Base-by-base conservation (phyloP, 2,888 invertebrate species). In the Endotricha flammealis region DNA sequence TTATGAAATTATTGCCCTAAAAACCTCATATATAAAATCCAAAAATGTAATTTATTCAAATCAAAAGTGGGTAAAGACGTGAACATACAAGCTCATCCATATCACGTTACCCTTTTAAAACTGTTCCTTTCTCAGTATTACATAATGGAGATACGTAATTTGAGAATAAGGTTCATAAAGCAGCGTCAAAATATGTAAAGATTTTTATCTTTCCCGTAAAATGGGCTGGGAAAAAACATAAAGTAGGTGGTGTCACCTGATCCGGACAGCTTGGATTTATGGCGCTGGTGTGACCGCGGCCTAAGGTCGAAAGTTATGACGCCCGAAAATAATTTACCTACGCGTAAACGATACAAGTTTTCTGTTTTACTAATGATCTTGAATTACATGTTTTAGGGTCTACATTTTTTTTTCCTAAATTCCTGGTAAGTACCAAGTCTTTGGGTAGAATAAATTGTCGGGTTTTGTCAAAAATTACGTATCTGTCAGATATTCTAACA, bases 211-310 rank as follows among this genome's bases (percentile, higher is more conserved):
- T 85, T 85, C 64, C 83, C 79, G 82, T 87, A 86, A 87, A 87
- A 87, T 73, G 78, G 86, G 82, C 82, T 87, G 87, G 85, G 87
- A 87, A 87, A 87, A 87, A 87, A 87, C 87, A 87, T 87, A 87
- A 87, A 87, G 86, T 85, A 87, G 83, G 80, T 75, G 81, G 83
- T 86, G 87, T 87, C 87, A 87, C 87, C 87, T 87, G 86, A 85
- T 80, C 83, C 76, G 67, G 86, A 82, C 85, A 80, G 77, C 50
- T 50, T 54, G 56, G 82, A 86, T 85, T 86, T 78, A 86, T 80
- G 39, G 64, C 64, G 49, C 70, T 67, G 75, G 80, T 85, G 83
- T 85, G 82, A 78, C 83, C 83, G 67, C 72, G 75, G 80, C 82
- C 81, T 86, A 69, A 87, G 85, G 78, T 76, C 75, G 72, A 61